Conservation (phyloP, 2,888 invertebrate species). For the Diachrysia chrysitis region DNA sequence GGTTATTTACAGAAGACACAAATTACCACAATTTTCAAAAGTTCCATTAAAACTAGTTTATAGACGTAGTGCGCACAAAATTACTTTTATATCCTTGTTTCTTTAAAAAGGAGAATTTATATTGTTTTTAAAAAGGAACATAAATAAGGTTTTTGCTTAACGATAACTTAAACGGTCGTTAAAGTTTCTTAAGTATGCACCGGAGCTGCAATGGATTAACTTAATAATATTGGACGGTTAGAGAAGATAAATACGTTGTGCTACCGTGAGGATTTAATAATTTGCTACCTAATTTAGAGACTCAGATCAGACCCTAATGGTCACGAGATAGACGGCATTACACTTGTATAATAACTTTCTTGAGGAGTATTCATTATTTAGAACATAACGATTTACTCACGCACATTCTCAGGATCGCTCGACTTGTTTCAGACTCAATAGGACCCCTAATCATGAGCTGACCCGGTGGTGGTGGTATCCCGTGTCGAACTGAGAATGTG, state of each 20-base stretch:
- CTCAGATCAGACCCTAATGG: background rate
- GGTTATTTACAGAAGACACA: slow-evolving; percentile 9
- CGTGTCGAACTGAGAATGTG: too few relatives aligned
- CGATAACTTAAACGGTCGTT: slow-evolving; percentile 29
- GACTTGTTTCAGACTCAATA: too few relatives aligned
- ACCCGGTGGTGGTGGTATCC: too few relatives aligned
- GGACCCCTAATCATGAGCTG: too few relatives aligned
- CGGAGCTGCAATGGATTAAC: slow-evolving; percentile 27
- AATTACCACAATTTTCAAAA: slow-evolving; percentile 40
- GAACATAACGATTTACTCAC: too few relatives aligned
- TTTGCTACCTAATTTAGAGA: background rate
- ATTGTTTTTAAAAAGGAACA: slow-evolving; percentile 32
- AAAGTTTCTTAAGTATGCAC: slow-evolving; percentile 33
- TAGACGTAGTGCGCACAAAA: slow-evolving; percentile 35
- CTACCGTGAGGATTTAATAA: slow-evolving; percentile 3
- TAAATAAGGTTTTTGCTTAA: slow-evolving; percentile 35
- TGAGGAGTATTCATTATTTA: too few relatives aligned
- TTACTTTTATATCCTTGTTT: slow-evolving; percentile 41
- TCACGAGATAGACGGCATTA: background rate
- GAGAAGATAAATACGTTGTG: slow-evolving; percentile 14
- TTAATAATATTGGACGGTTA: slow-evolving; percentile 34
- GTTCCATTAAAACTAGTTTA: slow-evolving; percentile 40
- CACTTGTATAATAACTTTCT: too few relatives aligned
- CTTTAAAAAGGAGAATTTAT: slow-evolving; percentile 5
- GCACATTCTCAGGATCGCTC: too few relatives aligned